Evolutionary conservation across 2,113 vertebrate genomes (phyloP).

Genomic region (Cepphus grylle): DNA sequence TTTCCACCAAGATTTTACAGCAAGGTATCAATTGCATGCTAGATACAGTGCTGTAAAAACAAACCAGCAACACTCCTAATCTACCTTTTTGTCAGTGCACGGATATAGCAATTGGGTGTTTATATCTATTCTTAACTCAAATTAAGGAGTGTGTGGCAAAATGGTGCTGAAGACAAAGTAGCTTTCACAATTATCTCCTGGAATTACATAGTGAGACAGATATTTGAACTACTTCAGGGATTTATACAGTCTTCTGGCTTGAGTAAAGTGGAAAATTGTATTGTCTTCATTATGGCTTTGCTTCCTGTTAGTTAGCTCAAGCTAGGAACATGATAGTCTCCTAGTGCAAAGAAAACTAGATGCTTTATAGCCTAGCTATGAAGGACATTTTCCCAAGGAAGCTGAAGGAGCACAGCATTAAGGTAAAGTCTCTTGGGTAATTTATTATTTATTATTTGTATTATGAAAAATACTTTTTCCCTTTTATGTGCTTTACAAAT

Average conservation of each 20-base stretch:
- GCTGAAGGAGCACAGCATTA: neutral
- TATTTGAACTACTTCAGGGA: neutral
- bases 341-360: neutral
- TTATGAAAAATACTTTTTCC: neutral
- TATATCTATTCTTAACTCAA: neutral
- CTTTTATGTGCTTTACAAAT: neutral
- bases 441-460: neutral
- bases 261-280: neutral
- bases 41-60: neutral
- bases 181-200: neutral
- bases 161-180: neutral
- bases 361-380: neutral
- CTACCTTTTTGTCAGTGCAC: neutral
- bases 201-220: neutral
- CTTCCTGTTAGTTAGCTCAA: neutral
- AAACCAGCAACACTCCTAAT: neutral
- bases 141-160: neutral
- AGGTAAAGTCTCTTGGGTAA: neutral
- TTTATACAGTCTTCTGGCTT: neutral
- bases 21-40: neutral
- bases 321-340: neutral
- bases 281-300: neutral
- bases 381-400: neutral
- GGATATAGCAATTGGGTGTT: neutral
- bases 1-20: neutral